Conservation (phyloP, 53 echinoderm and acorn worm genomes). For the Astropecten irregularis region DNA sequence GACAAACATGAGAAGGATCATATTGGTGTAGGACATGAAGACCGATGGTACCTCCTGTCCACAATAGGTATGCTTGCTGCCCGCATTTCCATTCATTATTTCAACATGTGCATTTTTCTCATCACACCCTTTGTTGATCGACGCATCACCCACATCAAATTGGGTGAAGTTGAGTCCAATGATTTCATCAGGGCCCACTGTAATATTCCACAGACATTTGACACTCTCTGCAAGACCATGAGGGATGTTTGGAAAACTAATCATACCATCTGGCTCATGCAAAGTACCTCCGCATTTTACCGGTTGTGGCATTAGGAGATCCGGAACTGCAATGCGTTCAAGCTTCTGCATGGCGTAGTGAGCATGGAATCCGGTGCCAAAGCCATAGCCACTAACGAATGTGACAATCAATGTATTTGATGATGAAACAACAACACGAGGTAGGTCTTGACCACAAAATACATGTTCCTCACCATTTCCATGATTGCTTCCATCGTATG, state of each 20-base stretch:
- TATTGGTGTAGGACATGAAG: slow-evolving; percentile 21
- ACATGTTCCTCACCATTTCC: slow-evolving; percentile 5
- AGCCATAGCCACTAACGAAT: slow-evolving; percentile 23
- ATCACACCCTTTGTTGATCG: neutral
- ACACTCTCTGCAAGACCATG: neutral
- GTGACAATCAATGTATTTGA: slow-evolving; percentile 4
- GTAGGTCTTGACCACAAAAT: slow-evolving; percentile 15
- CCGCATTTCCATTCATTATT: neutral
- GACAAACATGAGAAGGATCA: neutral
- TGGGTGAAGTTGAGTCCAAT: slow-evolving; percentile 8
- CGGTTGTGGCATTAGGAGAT: neutral
- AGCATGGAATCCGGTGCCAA: slow-evolving; percentile 22
- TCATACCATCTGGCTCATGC: neutral
- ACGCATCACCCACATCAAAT: neutral
- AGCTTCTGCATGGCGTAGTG: neutral
- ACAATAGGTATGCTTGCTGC: slow-evolving; percentile 11
- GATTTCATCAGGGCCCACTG: neutral
- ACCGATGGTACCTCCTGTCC: slow-evolving; percentile 11
- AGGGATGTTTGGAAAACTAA: slow-evolving; percentile 12
- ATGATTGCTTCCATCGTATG: neutral
- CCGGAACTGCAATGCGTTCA: neutral
- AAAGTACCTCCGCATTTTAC: slow-evolving; percentile 13
- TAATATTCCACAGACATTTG: slow-evolving; percentile 48
- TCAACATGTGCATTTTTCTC: neutral
- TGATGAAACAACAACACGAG: neutral